phyloP scores from a whole-genome alignment of 2,888 invertebrate species.

The Drosophila lutescens region DNA sequence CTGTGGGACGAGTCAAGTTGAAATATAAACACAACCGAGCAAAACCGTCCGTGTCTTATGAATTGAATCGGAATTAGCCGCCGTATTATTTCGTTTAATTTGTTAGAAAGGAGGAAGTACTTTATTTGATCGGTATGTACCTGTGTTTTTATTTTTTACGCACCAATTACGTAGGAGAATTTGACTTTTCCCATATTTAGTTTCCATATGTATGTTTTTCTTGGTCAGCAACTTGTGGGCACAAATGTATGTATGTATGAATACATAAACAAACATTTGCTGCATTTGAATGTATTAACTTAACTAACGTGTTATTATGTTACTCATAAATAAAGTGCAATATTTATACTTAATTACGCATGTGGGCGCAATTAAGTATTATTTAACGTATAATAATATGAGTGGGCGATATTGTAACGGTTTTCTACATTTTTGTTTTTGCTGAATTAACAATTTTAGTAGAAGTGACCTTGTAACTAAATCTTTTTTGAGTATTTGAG shows the following conservation, averaged over 20 bases:
- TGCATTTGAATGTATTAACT: conserved; percentile 1
- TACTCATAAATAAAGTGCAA: no score
- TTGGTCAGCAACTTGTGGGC: conserved; percentile 7
- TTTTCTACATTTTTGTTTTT: neutral
- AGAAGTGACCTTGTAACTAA: neutral
- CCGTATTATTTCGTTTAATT: conserved; percentile 2
- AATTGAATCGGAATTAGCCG: neutral
- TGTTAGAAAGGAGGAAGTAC: conserved; percentile 1
- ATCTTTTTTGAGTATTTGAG: neutral
- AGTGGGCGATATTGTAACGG: neutral
- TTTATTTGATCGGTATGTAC: conserved; percentile 25
- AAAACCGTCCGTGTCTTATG: conserved; percentile 4
- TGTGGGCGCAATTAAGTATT: no score
- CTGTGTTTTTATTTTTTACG: neutral
- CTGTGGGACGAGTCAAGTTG: conserved; percentile 6
- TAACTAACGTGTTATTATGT: conserved; percentile 8
- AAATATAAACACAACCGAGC: conserved; percentile 20
- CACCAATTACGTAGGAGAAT: neutral
- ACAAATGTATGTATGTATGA: conserved; percentile 1
- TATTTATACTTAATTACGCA: neutral
- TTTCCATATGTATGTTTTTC: conserved; percentile 29
- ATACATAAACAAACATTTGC: conserved; percentile 29
- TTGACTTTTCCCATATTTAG: neutral
- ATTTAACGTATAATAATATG: neutral
- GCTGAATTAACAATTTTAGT: conserved; percentile 1